phyloP scores from a whole-genome alignment of 1,140 invertebrate genomes.

The Pseudomyrmex flavicornis region DNA sequence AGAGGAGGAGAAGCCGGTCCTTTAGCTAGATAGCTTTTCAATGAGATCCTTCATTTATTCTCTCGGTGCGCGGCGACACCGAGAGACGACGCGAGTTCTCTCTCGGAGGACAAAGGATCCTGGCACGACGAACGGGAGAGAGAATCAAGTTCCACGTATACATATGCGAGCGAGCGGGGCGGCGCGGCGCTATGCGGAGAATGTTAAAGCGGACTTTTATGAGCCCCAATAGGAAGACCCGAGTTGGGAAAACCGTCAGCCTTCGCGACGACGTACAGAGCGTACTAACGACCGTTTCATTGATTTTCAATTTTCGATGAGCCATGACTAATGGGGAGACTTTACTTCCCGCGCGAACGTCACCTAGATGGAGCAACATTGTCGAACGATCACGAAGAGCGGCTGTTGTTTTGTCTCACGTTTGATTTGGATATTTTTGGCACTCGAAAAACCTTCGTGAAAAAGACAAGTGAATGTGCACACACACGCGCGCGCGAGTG shows the following conservation, averaged over 20 bases:
- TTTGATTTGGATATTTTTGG: not conserved
- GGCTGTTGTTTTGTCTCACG: slow-evolving; percentile 14
- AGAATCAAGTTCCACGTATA: slow-evolving; percentile 72
- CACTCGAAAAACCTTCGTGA: slow-evolving; percentile 19
- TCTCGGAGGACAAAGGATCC: slow-evolving; percentile 23
- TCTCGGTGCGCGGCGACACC: slow-evolving; percentile 20
- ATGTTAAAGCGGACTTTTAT: slow-evolving; percentile 73
- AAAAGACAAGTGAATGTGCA: not conserved
- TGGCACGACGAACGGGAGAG: slow-evolving; percentile 13
- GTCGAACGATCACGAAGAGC: slow-evolving; percentile 34
- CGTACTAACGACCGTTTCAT: slow-evolving; percentile 70
- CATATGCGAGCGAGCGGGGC: slow-evolving; percentile 54
- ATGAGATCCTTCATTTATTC: slow-evolving; percentile 76
- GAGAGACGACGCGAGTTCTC: slow-evolving; percentile 44
- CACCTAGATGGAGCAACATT: slow-evolving; percentile 22
- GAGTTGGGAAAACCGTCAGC: slow-evolving; percentile 60
- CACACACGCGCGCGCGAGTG: no score
- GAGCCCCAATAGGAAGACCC: slow-evolving; percentile 64
- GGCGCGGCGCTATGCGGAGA: not conserved
- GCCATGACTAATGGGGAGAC: slow-evolving; percentile 48
- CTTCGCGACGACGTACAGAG: slow-evolving; percentile 60
- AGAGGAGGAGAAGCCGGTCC: slow-evolving; percentile 68
- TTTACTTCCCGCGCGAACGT: slow-evolving; percentile 29
- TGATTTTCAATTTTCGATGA: slow-evolving; percentile 73
- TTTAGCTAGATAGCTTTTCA: slow-evolving; percentile 75